Evolutionary conservation across 2,113 vertebrate species (phyloP), one percentile per base, ranked within the genome.

Genomic region (Crotophaga sulcirostris): DNA sequence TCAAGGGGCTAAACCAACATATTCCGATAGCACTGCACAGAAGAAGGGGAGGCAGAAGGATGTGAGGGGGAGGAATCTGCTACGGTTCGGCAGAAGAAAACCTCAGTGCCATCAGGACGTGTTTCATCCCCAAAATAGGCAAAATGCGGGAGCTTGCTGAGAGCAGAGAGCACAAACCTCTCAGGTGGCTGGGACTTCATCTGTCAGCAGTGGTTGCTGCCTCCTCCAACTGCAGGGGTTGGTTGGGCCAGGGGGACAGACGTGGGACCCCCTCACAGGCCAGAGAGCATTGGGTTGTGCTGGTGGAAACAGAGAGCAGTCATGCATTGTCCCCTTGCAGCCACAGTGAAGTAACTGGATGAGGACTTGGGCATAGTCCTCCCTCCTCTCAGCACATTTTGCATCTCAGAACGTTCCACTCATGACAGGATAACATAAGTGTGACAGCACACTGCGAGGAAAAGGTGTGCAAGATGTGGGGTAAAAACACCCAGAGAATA

Each of bases 401-500:
- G 7, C 44, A 7, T 5, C 64, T 64, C 13, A 20, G 64, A 44
- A 72, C 2, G 1, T 0, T 9, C 28, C 1, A 0, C 18, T 86
- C 8, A 0, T 4, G 7, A 15, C 3, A 1, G 25, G 54, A 18
- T 20, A n/a, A 24, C 0, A 1, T 6, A 49, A 19, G 12, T 11
- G 31, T 19, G 73, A 16, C 77, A 38, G 36, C 25, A 2, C 25
- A n/a, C n/a, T n/a, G n/a, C n/a, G n/a, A n/a, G n/a, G n/a, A n/a
- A n/a, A n/a, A n/a, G n/a, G n/a, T n/a, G n/a, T n/a, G n/a, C n/a
- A n/a, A n/a, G n/a, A n/a, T n/a, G n/a, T n/a, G 1, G 45, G 31
- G 2, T 42, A 19, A 36, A 7, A 2, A 3, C 36, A 68, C 5
- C 40, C 42, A 20, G 20, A 18, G n/a, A 2, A 6, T 14, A 33